Percentiles rank a stretch among this genome's conserved stretches.
Evolutionary conservation across 1,140 invertebrate species (phyloP).

Genomic region (Zaprionus inermis): DNA sequence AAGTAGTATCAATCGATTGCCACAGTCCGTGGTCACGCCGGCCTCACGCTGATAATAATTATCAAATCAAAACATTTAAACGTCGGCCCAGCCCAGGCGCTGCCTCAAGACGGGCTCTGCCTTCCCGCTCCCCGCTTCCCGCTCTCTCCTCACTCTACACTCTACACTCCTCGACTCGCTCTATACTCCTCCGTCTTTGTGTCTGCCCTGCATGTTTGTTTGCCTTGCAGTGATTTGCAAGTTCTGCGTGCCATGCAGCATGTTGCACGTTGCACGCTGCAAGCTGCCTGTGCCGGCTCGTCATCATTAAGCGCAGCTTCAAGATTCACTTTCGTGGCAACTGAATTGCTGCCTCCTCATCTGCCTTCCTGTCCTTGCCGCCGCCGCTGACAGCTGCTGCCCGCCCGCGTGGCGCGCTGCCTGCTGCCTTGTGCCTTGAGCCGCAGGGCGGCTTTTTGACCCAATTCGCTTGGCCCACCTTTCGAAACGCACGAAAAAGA

Average conservation of each 20-base stretch:
- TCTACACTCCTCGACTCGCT: neutral
- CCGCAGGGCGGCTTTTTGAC: constrained; percentile 72
- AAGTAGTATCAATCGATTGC: constrained; percentile 78
- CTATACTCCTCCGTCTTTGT: neutral
- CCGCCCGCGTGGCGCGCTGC: constrained; percentile 43
- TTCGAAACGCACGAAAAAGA: constrained; percentile 38
- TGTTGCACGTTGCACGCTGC: constrained; percentile 24
- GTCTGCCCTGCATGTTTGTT: constrained; percentile 67
- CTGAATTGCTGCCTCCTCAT: constrained; percentile 67
- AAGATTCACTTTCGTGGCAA: constrained; percentile 73
- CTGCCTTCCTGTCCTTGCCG: neutral
- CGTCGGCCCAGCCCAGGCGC: constrained; percentile 76
- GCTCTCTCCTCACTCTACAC: too few species aligned
- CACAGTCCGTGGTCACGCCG: constrained; percentile 71
- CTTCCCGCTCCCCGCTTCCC: too few species aligned
- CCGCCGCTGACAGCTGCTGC: constrained; percentile 35
- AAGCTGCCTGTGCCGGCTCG: constrained; percentile 54
- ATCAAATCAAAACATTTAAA: constrained; percentile 84
- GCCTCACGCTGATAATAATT: constrained; percentile 84
- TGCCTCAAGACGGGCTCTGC: too few species aligned
- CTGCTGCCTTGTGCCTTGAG: constrained; percentile 33
- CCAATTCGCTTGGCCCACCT: constrained; percentile 62
- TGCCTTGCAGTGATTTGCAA: constrained; percentile 80
- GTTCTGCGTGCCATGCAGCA: constrained; percentile 42
- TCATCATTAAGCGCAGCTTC: constrained; percentile 75